These are phyloP conservation scores for Tromatobia lineatoria DNA, from an alignment of 2,888 invertebrate species.

Conservation along the genomic window DNA sequence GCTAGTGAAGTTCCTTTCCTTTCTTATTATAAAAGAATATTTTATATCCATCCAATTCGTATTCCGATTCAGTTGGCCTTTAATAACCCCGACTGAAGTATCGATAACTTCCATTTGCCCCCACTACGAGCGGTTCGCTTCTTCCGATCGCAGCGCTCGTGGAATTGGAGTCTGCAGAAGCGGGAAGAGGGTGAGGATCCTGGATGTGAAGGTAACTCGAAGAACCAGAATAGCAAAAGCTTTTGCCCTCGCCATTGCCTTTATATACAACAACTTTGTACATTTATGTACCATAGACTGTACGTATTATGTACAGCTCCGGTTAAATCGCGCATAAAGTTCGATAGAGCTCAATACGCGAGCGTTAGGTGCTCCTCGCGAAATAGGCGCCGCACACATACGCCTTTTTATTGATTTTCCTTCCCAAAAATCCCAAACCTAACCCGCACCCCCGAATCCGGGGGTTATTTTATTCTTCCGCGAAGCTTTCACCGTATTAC, in stretches of 20 bases:
- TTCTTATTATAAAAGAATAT: conserved; percentile 46
- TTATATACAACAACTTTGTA: conserved; percentile 11
- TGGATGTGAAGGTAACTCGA: conserved; percentile 7
- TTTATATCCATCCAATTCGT: conserved; percentile 29
- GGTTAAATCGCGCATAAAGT: conserved; percentile 46
- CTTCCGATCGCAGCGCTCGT: conserved; percentile 35
- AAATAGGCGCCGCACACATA: conserved; percentile 8
- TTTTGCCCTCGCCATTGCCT: background rate
- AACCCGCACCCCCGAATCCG: background rate
- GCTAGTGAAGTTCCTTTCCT: background rate
- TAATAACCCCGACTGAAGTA: conserved; percentile 42
- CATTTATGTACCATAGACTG: conserved; percentile 3
- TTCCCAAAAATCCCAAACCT: conserved; percentile 18
- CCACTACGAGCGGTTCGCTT: background rate
- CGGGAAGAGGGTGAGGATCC: background rate
- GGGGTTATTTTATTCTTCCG: conserved; percentile 22
- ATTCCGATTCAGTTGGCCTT: conserved; percentile 31
- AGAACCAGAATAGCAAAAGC: conserved; percentile 43
- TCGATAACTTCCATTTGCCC: conserved; percentile 31
- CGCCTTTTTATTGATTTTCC: conserved; percentile 26
- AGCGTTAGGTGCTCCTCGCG: background rate
- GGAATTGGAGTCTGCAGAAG: conserved; percentile 31
- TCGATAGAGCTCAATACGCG: conserved; percentile 24
- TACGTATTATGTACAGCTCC: conserved; percentile 2
- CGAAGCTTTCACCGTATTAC: conserved; percentile 22